phyloP scores from a whole-genome alignment of 2,797 vertebrate genomes.

The Myiothlypis coronata region DNA sequence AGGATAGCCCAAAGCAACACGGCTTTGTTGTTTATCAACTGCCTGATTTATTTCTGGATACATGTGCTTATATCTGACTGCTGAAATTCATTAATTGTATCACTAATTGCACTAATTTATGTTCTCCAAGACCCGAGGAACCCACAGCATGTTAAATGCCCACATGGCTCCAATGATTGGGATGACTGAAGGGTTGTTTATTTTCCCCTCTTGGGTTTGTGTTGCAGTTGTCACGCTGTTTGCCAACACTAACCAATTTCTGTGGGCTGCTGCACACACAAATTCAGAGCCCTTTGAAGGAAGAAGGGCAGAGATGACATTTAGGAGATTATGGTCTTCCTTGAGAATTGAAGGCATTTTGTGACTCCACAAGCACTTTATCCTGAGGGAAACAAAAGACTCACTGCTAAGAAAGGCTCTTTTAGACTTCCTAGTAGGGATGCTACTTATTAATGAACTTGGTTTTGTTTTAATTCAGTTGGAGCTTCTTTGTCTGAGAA shows the following conservation, averaged over 20 bases:
- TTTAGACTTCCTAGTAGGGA: background rate
- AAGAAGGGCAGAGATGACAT: background rate
- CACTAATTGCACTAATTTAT: conserved; percentile 43
- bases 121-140: background rate
- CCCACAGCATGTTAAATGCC: conserved; percentile 44
- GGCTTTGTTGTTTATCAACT: background rate
- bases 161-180: conserved; percentile 34
- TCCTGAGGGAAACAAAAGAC: background rate
- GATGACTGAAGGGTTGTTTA: conserved; percentile 55
- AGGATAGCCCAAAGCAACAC: background rate
- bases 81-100: conserved; percentile 49
- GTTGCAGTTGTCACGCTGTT: conserved; percentile 49
- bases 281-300: background rate
- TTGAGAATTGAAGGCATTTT: background rate
- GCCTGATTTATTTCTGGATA: conserved; percentile 39
- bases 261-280: background rate
- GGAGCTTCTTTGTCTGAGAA: background rate
- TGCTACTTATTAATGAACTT: background rate
- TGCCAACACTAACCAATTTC: conserved; percentile 45
- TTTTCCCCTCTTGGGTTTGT: conserved; percentile 55
- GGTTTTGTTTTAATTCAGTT: background rate
- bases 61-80: background rate
- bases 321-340: background rate
- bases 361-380: background rate
- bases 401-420: background rate